Percentiles rank a stretch among this genome's conserved stretches.
phyloP scores from a whole-genome alignment of 2,797 vertebrate species.

The Morus bassanus region DNA sequence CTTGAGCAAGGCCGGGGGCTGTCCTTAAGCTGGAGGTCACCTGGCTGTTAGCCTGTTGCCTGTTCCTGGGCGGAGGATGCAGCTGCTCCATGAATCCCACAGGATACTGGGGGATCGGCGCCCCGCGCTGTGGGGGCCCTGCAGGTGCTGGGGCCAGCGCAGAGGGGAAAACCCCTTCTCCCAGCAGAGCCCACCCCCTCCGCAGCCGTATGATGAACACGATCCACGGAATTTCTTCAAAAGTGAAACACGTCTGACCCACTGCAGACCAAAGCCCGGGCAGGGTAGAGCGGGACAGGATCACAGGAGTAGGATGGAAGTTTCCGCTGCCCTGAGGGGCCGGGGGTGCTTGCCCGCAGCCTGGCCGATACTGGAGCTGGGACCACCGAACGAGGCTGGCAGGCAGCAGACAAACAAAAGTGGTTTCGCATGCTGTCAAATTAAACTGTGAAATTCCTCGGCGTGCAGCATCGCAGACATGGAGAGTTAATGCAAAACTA shows the following conservation, averaged over 20 bases:
- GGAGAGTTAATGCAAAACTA: background rate
- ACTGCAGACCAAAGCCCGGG: accelerated
- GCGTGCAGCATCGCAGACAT: accelerated
- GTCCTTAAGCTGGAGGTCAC: background rate
- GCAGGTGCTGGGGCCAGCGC: background rate
- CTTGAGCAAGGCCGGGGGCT: background rate
- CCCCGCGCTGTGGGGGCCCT: background rate
- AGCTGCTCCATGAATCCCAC: background rate
- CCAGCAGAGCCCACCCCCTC: background rate
- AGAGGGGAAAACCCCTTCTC: background rate
- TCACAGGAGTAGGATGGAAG: background rate
- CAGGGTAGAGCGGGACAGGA: too few species aligned
- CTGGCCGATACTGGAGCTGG: background rate
- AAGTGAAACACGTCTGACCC: background rate
- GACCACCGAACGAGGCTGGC: background rate
- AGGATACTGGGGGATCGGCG: background rate
- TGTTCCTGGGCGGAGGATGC: background rate
- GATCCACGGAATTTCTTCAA: background rate
- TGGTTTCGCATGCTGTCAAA: background rate
- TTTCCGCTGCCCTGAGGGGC: background rate
- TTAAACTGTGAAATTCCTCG: background rate
- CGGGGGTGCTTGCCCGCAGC: accelerated
- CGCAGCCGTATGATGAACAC: accelerated
- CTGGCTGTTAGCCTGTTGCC: background rate
- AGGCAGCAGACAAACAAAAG: background rate